These are phyloP conservation scores for Parapristionchus giblindavisi DNA, from an alignment of 2,888 invertebrate genomes.

Conservation along the genomic window DNA sequence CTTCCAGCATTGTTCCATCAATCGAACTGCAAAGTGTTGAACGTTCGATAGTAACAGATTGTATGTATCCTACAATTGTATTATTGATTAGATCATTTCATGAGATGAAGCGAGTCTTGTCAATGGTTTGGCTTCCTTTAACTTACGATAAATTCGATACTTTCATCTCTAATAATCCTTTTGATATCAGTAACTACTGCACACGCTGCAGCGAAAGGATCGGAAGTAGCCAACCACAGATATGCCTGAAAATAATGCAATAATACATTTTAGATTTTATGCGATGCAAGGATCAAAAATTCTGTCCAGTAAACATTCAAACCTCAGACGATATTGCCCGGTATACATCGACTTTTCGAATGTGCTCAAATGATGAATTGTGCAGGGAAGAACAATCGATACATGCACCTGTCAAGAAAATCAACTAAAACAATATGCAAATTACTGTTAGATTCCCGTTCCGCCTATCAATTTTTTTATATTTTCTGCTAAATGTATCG, in stretches of 20 bases:
- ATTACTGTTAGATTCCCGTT: too few species aligned
- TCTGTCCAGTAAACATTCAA: too few species aligned
- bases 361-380: conserved; percentile 5
- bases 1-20: conserved; percentile 57
- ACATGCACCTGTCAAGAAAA: conserved; percentile 26
- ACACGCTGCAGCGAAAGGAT: conserved; percentile 54
- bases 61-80: conserved; percentile 48
- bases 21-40: conserved; percentile 47
- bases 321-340: conserved; percentile 32
- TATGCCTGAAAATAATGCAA: too few species aligned
- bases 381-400: background rate
- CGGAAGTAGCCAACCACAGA: conserved; percentile 60
- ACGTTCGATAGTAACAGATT: conserved; percentile 48
- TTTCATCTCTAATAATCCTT: conserved; percentile 40
- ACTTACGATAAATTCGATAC: conserved; percentile 41
- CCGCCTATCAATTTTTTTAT: too few species aligned
- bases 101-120: too few species aligned
- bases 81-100: too few species aligned
- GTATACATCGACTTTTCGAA: conserved; percentile 21
- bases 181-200: conserved; percentile 51
- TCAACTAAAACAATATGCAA: too few species aligned
- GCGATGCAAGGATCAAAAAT: too few species aligned
- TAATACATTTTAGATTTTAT: too few species aligned
- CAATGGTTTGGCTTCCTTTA: too few species aligned
- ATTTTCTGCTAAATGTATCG: too few species aligned